Base-by-base conservation (phyloP, 2,113 vertebrate species). In the Anas platyrhynchos region DNA sequence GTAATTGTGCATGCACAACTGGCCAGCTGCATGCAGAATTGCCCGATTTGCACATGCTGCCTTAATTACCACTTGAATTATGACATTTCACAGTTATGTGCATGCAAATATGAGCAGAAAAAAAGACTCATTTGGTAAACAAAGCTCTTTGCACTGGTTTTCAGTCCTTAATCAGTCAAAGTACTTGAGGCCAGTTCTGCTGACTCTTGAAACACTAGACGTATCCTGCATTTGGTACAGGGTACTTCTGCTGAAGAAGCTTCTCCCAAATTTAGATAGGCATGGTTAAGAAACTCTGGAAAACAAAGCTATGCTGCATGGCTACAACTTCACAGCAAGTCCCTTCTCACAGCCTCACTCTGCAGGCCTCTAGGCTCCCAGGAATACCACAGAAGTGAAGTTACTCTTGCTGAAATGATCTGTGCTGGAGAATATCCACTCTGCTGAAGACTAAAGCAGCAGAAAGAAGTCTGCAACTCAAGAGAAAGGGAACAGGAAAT, bases 1-100 rank as follows among this genome's bases (percentile, higher is more conserved):
- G 84, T 97, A 97, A 97, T 97, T 97, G 93, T 84, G 91, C 93
- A 94, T 95, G 95, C 94, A 95, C 95, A 97, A 95, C 96, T 97
- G 96, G 95, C 91, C 97, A 97, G 97, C 96, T 97, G 96, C 95
- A 94, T 91, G 85, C 89, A 96, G 71, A 96, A 95, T 96, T 73
- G 81, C 83, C 56, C 63, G 32, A 61, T 93, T 94, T 89, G 90
- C 92, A 92, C 90, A 73, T 75, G 50, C 43, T 88, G 89, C 69
- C 68, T 82, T 96, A 95, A 97, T 96, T 94, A 76, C 95, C 52
- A 94, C 92, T 96, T 95, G 85, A 96, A 94, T 93, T 61, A 84
- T 80, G 89, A 84, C 78, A 95, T 94, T 95, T 94, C 80, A 79
- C 43, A 86, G 79, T 86, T 91, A 58, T 83, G 56, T 85, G 85